phyloP scores from a whole-genome alignment of 2,113 vertebrate species.

The Syngnathoides biaculeatus region DNA sequence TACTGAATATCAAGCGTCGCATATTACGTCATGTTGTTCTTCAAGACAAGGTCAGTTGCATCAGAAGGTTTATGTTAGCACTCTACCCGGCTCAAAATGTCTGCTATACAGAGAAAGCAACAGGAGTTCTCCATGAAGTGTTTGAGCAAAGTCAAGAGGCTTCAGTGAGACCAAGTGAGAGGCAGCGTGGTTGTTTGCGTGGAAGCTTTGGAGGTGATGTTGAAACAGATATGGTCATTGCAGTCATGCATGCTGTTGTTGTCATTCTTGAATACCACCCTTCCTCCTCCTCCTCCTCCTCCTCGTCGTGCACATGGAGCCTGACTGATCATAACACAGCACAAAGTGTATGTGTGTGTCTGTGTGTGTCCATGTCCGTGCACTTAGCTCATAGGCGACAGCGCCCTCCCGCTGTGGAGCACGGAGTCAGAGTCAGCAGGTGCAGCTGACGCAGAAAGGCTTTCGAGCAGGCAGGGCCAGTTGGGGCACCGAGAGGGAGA shows the following conservation, averaged over 20 bases:
- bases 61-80: no score
- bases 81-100: no score
- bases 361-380: constrained; percentile 21
- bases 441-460: constrained; percentile 68
- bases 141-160: not conserved
- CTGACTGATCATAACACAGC: constrained; percentile 33
- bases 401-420: constrained; percentile 58
- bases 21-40: not conserved
- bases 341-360: not conserved
- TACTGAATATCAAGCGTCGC: not conserved
- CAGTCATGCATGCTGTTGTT: constrained; percentile 50
- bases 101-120: no score
- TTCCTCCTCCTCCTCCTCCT: not conserved
- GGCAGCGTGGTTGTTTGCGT: constrained; percentile 11
- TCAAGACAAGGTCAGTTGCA: no score
- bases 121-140: not conserved
- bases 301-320: constrained; percentile 5
- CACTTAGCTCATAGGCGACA: constrained; percentile 53
- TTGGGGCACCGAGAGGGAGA: constrained; percentile 49
- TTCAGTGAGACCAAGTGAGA: constrained; percentile 14
- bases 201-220: constrained; percentile 41
- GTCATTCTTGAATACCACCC: constrained; percentile 60
- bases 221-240: constrained; percentile 34
- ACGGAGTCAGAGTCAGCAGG: constrained; percentile 66
- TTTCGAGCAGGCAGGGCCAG: constrained; percentile 53